Evolutionary conservation across 2,888 invertebrate species (phyloP), one percentile per base, ranked within the genome.

Genomic region (Listrodromus nycthemerus): DNA sequence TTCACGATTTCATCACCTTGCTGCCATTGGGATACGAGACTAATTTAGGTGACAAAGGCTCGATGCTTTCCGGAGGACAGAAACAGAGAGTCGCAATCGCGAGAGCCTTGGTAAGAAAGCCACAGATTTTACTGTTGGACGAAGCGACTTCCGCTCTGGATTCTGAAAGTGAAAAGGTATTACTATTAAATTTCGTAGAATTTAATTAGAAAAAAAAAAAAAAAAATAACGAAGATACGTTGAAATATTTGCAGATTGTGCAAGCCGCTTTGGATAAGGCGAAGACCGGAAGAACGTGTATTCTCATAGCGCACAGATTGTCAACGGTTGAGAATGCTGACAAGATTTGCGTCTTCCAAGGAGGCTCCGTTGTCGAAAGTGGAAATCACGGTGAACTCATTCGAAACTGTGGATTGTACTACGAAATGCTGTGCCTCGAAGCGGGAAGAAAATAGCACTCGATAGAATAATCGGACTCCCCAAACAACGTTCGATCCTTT

Each of bases 101-200:
- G 0, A 94, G 98, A 87, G 98, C 98, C 0, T 94, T 98, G 19
- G 95, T 98, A 30, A 94, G 97, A 80, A 95, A 97, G 89, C 98
- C 98, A 0, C 96, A 95, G 91, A 96, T 98, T 89, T 94, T 97
- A 58, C 93, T 97, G 41, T 93, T 97, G 1, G 98, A 98, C 90
- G 98, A 98, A 93, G 97, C 97, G 0, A 98, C 98, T 2, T 97
- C 97, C 21, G 98, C 98, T 6, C 93, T 98, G 70, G 98, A 98
- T 91, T 96, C 96, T 1, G 96, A 97, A 93, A 97, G 97, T 92
- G 98, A 98, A 94, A 96, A 96, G 94, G 96, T 96, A 92, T 86
- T 8, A 30, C 16, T 27, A 41, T 41, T 13, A 10, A 10, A 41
- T 41, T 41, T 13, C 41, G 13, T 13, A 41, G 41, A 41, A 2